A percentile compares a stretch with the other conserved stretches of the same genome.
Evolutionary conservation across 2,888 invertebrate genomes (phyloP).

Genomic region (Torymus tubicola): DNA sequence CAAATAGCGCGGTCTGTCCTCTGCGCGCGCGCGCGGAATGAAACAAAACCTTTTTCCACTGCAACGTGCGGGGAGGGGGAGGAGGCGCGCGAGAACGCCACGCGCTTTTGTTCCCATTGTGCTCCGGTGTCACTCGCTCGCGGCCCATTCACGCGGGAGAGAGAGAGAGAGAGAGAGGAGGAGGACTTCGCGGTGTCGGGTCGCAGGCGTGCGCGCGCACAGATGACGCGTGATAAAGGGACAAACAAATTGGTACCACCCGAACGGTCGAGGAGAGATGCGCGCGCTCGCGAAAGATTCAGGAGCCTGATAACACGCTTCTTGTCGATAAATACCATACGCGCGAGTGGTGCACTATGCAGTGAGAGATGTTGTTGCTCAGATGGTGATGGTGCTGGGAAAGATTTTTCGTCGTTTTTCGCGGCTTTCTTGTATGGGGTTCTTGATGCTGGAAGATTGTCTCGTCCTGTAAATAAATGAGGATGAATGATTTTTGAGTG

Average conservation of each 20-base stretch:
- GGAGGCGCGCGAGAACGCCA: slow-evolving; percentile 61
- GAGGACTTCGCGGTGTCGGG: slow-evolving; percentile 70
- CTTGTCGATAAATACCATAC: slow-evolving; percentile 73
- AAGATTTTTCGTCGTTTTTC: too few species aligned
- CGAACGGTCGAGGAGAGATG: slow-evolving; percentile 69
- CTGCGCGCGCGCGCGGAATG: slow-evolving; percentile 70
- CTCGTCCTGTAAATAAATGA: too few species aligned
- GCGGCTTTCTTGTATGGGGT: too few species aligned
- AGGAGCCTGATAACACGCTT: slow-evolving; percentile 64
- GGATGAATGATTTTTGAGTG: too few species aligned
- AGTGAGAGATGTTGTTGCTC: too few species aligned
- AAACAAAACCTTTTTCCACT: slow-evolving; percentile 73
- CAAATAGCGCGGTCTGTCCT: slow-evolving; percentile 69
- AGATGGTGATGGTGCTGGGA: too few species aligned
- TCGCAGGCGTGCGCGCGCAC: slow-evolving; percentile 68
- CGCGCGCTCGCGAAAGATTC: slow-evolving; percentile 69
- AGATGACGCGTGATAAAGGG: slow-evolving; percentile 75
- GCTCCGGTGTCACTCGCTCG: slow-evolving; percentile 72
- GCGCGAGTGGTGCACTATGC: slow-evolving; percentile 8
- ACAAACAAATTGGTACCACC: slow-evolving; percentile 76
- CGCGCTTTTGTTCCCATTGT: slow-evolving; percentile 74
- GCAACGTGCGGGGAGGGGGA: slow-evolving; percentile 13
- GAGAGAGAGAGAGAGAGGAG: slow-evolving; percentile 64
- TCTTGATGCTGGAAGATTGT: too few species aligned
- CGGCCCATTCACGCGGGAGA: slow-evolving; percentile 65